A percentile compares a stretch with the other conserved stretches of the same genome.
Conservation (phyloP, 2,888 invertebrate species). For the Tachina lurida region DNA sequence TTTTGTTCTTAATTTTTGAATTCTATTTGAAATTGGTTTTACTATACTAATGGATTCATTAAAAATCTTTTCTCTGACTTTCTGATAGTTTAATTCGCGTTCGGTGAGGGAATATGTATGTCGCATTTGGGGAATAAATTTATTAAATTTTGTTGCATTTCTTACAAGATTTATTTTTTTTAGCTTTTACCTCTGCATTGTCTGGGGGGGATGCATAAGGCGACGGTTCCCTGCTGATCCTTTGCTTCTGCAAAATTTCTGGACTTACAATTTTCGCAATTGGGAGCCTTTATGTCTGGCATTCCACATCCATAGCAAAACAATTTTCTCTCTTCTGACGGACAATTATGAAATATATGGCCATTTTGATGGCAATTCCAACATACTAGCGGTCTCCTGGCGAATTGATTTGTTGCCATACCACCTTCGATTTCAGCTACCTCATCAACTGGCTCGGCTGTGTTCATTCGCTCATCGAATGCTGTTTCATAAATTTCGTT, state of each 20-base stretch:
- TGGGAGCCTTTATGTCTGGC: too few relatives aligned
- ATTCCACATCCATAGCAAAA: too few relatives aligned
- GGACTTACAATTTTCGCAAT: too few relatives aligned
- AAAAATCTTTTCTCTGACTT: slow-evolving; percentile 12
- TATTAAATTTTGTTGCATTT: not conserved
- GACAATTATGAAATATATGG: too few relatives aligned
- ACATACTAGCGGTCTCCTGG: too few relatives aligned
- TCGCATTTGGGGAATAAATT: slow-evolving; percentile 12
- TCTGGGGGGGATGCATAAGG: not conserved
- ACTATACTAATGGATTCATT: not conserved
- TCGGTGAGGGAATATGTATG: not conserved
- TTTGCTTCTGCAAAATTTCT: not conserved
- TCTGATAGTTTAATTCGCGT: not conserved
- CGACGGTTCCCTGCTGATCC: not conserved
- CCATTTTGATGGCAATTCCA: too few relatives aligned
- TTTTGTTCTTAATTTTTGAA: not conserved
- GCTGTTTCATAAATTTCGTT: too few relatives aligned
- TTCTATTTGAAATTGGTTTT: not conserved
- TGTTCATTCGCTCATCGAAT: too few relatives aligned
- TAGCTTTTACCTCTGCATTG: not conserved
- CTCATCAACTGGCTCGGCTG: too few relatives aligned
- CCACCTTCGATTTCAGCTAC: too few relatives aligned
- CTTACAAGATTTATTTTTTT: not conserved
- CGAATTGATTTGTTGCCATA: too few relatives aligned
- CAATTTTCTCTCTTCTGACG: too few relatives aligned